Conservation (phyloP, 2,797 vertebrate species). For the Aythya fuligula region DNA sequence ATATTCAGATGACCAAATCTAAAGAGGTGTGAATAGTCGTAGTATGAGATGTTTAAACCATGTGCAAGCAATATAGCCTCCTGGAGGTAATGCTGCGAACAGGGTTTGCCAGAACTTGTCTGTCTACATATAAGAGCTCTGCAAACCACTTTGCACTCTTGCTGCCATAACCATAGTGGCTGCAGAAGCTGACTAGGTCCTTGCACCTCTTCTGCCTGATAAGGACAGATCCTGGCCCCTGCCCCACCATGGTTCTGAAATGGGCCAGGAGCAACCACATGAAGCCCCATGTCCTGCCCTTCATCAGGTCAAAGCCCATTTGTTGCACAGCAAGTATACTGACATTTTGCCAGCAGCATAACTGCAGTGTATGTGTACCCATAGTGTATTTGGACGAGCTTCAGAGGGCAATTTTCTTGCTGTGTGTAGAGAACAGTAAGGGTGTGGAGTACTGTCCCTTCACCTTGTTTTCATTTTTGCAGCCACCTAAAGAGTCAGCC, state of each 20-base stretch:
- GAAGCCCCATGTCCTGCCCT: rapidly evolving
- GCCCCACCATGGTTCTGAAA: background rate
- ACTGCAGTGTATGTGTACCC: background rate
- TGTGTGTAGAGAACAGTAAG: background rate
- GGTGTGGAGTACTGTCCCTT: background rate
- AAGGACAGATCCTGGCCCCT: background rate
- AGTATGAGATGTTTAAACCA: background rate
- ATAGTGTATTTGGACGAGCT: background rate
- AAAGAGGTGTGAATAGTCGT: background rate
- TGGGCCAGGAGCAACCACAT: rapidly evolving
- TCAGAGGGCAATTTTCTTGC: background rate
- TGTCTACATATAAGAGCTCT: background rate
- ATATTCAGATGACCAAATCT: background rate
- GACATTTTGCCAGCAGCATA: background rate
- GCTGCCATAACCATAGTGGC: background rate
- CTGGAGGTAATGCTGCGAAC: background rate
- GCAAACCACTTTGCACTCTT: background rate
- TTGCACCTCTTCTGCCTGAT: background rate
- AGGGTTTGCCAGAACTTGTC: background rate
- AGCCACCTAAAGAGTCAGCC: background rate
- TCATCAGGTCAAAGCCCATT: background rate
- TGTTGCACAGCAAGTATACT: rapidly evolving
- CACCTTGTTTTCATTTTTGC: background rate
- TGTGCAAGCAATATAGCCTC: background rate
- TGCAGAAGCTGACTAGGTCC: background rate